Base-by-base conservation (phyloP, 1,140 invertebrate genomes). In the Stegodyphus dumicola region DNA sequence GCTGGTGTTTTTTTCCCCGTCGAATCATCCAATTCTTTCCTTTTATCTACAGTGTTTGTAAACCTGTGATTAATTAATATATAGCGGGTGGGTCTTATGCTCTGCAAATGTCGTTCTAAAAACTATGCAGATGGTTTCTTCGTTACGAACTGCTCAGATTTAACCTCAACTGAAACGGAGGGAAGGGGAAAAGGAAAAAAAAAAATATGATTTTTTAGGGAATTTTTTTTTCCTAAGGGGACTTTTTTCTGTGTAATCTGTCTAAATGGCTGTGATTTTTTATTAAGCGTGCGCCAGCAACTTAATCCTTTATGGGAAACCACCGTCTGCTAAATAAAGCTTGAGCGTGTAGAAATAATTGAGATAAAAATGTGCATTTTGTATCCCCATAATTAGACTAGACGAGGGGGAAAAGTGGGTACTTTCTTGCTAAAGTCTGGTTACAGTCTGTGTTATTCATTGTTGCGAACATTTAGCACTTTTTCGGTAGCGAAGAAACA, bases 61-160 rank as follows among this genome's bases (percentile, higher is more conserved):
- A 52, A n/a, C 60, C n/a, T 9, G 66, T 85, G 83, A 85, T 85
- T 85, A 85, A 85, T 85, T 85, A 85, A 85, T 85, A 77, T 69
- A 74, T 77, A 84, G 81, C 54, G 51, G 51, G 66, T 53, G 77
- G 65, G 51, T 53, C 56, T 52, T 3, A 33, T 33, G 33, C 33
- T 48, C n/a, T 18, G 66, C 5, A 33, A 84, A 70, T 76, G 66
- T 69, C 74, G 49, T 77, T 69, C 73, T 52, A 3, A 33, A 67
- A 75, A 76, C 13, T n/a, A 13, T 76, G 64, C 73, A 85, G 81
- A 85, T 85, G 74, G 83, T 73, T 49, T 71, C 56, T 78, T 85
- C 67, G 48, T 78, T 78, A n/a, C 48, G 17, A 76, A 65, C 69
- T 64, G 54, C 49, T 54, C 51, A 18, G 81, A 77, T 77, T 77